Evolutionary conservation across 2,113 vertebrate genomes (phyloP), one percentile per base, ranked within the genome.

Genomic region (Chauna torquata): DNA sequence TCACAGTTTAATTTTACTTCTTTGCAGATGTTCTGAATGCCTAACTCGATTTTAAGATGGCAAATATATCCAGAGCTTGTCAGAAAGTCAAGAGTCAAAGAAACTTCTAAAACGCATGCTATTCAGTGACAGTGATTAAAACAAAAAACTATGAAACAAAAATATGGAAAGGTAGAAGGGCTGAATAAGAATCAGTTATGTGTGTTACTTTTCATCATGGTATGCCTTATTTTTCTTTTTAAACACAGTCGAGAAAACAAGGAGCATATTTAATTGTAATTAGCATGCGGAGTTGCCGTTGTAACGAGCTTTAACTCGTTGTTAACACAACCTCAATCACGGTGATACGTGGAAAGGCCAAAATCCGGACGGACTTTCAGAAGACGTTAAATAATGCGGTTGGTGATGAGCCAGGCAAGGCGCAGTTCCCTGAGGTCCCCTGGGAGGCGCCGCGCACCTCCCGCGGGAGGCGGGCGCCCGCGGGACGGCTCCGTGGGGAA

Each of bases 401-500:
- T 20, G 68, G 1, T 8, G 5, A 12, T 1, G 38, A 6, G 40
- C 3, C 2, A 0, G 66, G 62, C 61, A 8, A 6, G 0, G 54
- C 6, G 49, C 34, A 6, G 28, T 1, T 7, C 38, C 6, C 1
- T 3, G 86, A 72, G 50, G 3, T 11, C n/a, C 40, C 58, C 22
- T 4, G 8, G 12, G 8, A 32, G 24, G 42, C 2, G 59, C 77
- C 5, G 22, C 1, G 3, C 2, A 4, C 1, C 52, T 18, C 25
- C 36, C 1, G 9, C 0, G 76, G 54, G 58, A 64, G 14, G 6
- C 1, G 9, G 5, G 3, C 36, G 38, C 25, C 42, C 17, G 12
- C 44, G 0, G 19, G 2, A 5, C 0, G 54, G 44, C 12, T 0
- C 17, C 40, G 0, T 5, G 1, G 16, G n/a, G 62, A n/a, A 13